phyloP scores from a whole-genome alignment of 2,888 invertebrate species.

The Poecilus cupreus region DNA sequence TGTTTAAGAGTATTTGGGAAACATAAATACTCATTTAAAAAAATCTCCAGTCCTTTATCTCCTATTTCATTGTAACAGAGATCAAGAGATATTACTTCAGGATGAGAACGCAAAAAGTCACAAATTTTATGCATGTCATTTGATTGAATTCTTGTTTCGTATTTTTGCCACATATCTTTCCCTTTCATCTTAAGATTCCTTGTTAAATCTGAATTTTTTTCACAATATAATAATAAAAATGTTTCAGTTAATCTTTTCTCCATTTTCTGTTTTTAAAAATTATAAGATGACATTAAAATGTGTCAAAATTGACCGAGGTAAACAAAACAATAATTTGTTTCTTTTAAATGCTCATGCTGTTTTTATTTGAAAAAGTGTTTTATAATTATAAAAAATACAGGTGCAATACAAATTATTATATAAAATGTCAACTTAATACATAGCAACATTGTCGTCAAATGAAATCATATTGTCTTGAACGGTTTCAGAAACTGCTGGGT shows the following conservation, averaged over 20 bases:
- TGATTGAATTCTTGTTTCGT: slow-evolving; percentile 72
- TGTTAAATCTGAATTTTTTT: slow-evolving; percentile 76
- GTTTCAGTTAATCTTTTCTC: slow-evolving; percentile 65
- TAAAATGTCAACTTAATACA: slow-evolving; percentile 1
- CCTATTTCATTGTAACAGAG: slow-evolving; percentile 77
- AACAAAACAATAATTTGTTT: neutral
- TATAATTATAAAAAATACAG: neutral
- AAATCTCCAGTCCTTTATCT: slow-evolving; percentile 73
- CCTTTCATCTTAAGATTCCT: slow-evolving; percentile 75
- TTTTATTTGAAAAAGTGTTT: slow-evolving; percentile 1
- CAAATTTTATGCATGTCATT: slow-evolving; percentile 74
- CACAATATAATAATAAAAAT: slow-evolving; percentile 69
- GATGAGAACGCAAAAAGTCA: slow-evolving; percentile 72
- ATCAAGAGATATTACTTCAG: slow-evolving; percentile 74
- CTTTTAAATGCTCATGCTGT: neutral
- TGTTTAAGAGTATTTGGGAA: slow-evolving; percentile 73
- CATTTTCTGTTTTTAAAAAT: slow-evolving; percentile 57
- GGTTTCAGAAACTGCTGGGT: neutral
- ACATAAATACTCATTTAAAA: slow-evolving; percentile 72
- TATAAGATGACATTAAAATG: slow-evolving; percentile 2
- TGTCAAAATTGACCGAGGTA: neutral
- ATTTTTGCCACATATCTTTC: slow-evolving; percentile 72
- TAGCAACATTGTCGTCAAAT: slow-evolving; percentile 8
- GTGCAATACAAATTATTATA: neutral
- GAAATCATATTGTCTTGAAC: slow-evolving; percentile 4